Conservation (phyloP, 2,113 vertebrate genomes). For the Otocyon megalotis region DNA sequence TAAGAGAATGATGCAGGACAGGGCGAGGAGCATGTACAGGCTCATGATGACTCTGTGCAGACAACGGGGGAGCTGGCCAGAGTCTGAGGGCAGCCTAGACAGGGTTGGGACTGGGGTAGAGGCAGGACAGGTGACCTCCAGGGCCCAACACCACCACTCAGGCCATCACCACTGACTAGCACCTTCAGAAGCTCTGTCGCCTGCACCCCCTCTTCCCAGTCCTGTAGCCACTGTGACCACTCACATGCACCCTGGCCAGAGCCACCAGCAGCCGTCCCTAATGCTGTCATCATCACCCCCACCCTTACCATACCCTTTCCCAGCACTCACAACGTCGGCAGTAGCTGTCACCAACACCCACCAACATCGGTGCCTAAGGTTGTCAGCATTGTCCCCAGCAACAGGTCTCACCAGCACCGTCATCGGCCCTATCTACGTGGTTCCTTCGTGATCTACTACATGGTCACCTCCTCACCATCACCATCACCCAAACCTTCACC, state of each 20-base stretch:
- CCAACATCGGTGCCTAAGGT: neutral
- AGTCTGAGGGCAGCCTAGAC: neutral
- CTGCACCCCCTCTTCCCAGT: neutral
- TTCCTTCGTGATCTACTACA: neutral
- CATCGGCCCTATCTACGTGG: neutral
- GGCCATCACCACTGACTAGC: neutral
- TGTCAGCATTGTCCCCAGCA: neutral
- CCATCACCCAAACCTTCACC: neutral
- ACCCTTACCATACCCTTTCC: too few relatives aligned
- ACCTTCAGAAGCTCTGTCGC: neutral
- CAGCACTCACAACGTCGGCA: neutral
- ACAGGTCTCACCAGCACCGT: neutral
- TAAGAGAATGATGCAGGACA: constrained; percentile 12
- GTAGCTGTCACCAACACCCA: neutral
- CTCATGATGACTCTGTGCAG: neutral
- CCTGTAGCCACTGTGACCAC: neutral
- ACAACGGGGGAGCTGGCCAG: fast-evolving
- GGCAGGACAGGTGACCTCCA: neutral
- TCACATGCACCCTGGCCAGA: neutral
- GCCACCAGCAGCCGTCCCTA: too few relatives aligned
- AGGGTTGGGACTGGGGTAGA: neutral
- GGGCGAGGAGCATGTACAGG: constrained; percentile 2
- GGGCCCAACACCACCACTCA: neutral
- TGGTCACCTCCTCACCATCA: neutral
- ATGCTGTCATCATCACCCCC: neutral